phyloP scores from a whole-genome alignment of 2,113 vertebrate genomes.

The western clawed frog (Xenopus tropicalis) region UCB_Xtro_10.0 CM004444.2:87744501-87745000 shows the following conservation, averaged over 20 bases:
- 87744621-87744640: constrained; percentile 5
- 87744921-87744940: not conserved
- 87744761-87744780: too few relatives aligned
- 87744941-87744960: too few relatives aligned
- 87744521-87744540: constrained; percentile 38
- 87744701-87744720: not conserved
- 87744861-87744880: constrained; percentile 11
- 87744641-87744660: constrained; percentile 18
- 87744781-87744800: not conserved
- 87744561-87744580: constrained; percentile 32
- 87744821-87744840: not conserved
- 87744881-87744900: constrained; percentile 9
- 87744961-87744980: too few relatives aligned
- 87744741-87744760: not conserved
- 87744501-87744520: constrained; percentile 18
- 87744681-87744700: constrained; percentile 13
- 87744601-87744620: constrained; percentile 17
- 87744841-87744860: not conserved
- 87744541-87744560: constrained; percentile 7
- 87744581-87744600: constrained; percentile 29
- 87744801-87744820: not conserved
- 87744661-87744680: constrained; percentile 16
- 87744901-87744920: constrained; percentile 2
- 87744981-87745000: too few relatives aligned
- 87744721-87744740: not conserved